Conservation (phyloP, 2,797 vertebrate species). For the Nyctibius grandis region DNA sequence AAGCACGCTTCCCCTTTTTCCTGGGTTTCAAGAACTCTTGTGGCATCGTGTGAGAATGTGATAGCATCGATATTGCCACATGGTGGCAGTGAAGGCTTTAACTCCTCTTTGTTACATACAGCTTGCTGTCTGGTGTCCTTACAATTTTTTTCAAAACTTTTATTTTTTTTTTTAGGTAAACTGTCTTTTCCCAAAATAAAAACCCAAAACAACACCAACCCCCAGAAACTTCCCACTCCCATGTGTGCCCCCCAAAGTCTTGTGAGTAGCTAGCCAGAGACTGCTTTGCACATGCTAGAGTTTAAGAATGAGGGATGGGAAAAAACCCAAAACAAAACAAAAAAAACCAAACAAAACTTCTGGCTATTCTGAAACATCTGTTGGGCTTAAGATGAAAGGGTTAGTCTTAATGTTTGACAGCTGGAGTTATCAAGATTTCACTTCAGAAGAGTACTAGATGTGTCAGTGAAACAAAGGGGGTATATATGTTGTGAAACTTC, state of each 20-base stretch:
- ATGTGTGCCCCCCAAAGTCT: accelerated
- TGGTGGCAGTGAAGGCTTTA: conserved; percentile 72
- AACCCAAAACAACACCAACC: not conserved
- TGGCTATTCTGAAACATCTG: not conserved
- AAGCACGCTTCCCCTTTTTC: not conserved
- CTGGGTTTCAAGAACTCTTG: not conserved
- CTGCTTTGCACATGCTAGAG: not conserved
- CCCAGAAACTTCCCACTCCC: not conserved
- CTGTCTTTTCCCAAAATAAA: not conserved
- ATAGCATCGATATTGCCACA: conserved; percentile 20
- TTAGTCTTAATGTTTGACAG: not conserved
- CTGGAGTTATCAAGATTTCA: not conserved
- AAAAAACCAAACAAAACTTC: too few relatives aligned
- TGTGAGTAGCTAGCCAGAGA: not conserved
- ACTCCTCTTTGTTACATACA: not conserved
- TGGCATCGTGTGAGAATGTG: not conserved
- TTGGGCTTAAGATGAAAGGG: not conserved
- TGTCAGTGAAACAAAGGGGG: not conserved
- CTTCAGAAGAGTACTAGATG: not conserved
- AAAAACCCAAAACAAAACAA: too few relatives aligned
- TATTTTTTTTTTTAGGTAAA: not conserved
- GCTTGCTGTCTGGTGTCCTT: not conserved
- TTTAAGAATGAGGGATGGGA: not conserved
- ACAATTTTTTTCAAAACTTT: not conserved
- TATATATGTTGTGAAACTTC: not conserved